phyloP scores from a whole-genome alignment of 2,888 invertebrate species.

The Chrysomela aeneicollis region DNA sequence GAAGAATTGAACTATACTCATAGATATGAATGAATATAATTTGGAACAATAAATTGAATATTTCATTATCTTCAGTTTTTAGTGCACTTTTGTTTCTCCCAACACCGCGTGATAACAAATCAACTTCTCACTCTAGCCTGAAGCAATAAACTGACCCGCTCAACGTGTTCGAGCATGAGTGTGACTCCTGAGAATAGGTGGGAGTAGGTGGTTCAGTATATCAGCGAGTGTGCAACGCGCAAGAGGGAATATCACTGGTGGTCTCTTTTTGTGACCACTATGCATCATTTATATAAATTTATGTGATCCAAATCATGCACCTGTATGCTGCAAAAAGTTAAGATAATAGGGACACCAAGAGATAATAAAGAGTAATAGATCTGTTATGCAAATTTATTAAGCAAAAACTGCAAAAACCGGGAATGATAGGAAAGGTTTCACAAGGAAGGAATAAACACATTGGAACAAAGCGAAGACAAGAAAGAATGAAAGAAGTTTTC shows the following conservation, averaged over 20 bases:
- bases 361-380: too few relatives aligned
- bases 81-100: not conserved
- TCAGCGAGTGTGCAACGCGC: not conserved
- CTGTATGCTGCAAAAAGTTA: not conserved
- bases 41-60: not conserved
- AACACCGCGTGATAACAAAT: not conserved
- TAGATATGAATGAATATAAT: not conserved
- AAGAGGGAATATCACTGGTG: not conserved
- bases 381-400: too few relatives aligned
- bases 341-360: too few relatives aligned
- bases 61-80: not conserved
- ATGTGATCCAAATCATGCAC: not conserved
- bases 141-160: not conserved
- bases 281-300: not conserved
- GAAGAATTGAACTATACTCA: not conserved
- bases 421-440: too few relatives aligned
- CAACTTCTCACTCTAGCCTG: not conserved
- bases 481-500: too few relatives aligned
- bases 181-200: not conserved
- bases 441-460: too few relatives aligned
- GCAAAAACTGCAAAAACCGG: too few relatives aligned
- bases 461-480: too few relatives aligned
- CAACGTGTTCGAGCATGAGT: not conserved
- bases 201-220: not conserved
- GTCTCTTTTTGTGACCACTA: not conserved